phyloP scores from a whole-genome alignment of 2,888 invertebrate species.

The Junonia oenone region DNA sequence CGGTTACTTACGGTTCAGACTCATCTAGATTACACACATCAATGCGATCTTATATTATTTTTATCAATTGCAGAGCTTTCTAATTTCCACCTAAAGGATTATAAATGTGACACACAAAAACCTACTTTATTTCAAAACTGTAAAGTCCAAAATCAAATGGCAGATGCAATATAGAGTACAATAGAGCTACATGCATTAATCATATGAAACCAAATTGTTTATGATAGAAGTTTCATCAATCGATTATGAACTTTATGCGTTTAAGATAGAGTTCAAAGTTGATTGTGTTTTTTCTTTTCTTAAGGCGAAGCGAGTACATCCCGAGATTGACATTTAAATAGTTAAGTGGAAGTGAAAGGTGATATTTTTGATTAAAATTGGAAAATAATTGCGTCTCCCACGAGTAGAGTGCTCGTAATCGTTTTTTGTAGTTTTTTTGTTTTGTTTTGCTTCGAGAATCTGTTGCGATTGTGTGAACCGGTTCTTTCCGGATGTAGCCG shows the following conservation, averaged over 20 bases:
- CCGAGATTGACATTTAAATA: constrained; percentile 78
- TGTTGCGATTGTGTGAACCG: constrained; percentile 54
- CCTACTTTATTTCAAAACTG: constrained; percentile 19
- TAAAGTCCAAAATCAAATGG: constrained; percentile 35
- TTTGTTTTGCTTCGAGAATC: constrained; percentile 46
- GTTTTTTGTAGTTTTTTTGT: constrained; percentile 38
- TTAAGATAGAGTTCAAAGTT: constrained; percentile 35
- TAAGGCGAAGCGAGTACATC: constrained; percentile 46
- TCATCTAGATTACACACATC: constrained; percentile 41
- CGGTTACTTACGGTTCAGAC: constrained; percentile 15
- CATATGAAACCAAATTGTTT: constrained; percentile 73
- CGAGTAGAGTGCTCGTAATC: constrained; percentile 62
- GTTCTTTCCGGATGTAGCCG: constrained; percentile 51
- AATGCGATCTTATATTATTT: constrained; percentile 59
- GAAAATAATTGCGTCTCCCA: constrained; percentile 79
- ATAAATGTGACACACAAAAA: constrained; percentile 25
- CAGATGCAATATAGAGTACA: constrained; percentile 33
- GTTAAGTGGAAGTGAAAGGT: constrained; percentile 77
- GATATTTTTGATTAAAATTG: constrained; percentile 79
- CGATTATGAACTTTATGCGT: constrained; percentile 36
- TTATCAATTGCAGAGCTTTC: constrained; percentile 66
- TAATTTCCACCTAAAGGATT: constrained; percentile 43
- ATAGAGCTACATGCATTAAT: constrained; percentile 64
- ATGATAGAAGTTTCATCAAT: constrained; percentile 43
- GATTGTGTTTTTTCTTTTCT: constrained; percentile 28